phyloP scores from a whole-genome alignment of 2,797 vertebrate species.

The Hafferia zeledoni region DNA sequence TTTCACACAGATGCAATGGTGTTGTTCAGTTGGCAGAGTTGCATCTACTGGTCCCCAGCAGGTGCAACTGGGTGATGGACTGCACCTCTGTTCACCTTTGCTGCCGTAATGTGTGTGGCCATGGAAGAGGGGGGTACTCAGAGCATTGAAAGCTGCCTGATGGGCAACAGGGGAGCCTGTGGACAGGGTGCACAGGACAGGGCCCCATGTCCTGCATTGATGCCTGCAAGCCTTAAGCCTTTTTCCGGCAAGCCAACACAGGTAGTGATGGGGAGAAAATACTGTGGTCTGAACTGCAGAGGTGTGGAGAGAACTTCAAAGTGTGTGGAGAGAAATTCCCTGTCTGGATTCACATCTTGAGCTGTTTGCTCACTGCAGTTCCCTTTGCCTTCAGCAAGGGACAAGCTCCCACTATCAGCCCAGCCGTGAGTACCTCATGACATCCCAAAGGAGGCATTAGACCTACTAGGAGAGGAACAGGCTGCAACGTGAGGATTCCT shows the following conservation, averaged over 20 bases:
- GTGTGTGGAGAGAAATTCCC: too few species aligned
- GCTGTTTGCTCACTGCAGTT: neutral
- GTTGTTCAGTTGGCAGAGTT: neutral
- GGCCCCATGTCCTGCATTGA: neutral
- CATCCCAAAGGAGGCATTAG: neutral
- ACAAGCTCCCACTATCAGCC: neutral
- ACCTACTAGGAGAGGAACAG: neutral
- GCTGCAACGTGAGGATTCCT: slow-evolving; percentile 3
- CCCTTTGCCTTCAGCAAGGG: neutral
- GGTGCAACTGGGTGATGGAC: neutral
- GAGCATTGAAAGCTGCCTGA: neutral
- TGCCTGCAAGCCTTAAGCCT: neutral
- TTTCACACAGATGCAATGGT: neutral
- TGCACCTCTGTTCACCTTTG: neutral
- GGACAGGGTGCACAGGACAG: neutral
- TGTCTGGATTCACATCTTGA: neutral
- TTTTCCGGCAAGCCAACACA: neutral
- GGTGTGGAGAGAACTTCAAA: too few species aligned
- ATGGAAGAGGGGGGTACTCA: neutral
- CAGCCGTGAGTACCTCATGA: neutral
- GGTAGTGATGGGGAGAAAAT: neutral
- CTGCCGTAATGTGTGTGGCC: fast-evolving
- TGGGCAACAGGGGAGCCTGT: neutral
- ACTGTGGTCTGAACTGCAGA: neutral
- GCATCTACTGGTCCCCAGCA: neutral